phyloP scores from a whole-genome alignment of 2,797 vertebrate species.

The Pteropus rufus region DNA sequence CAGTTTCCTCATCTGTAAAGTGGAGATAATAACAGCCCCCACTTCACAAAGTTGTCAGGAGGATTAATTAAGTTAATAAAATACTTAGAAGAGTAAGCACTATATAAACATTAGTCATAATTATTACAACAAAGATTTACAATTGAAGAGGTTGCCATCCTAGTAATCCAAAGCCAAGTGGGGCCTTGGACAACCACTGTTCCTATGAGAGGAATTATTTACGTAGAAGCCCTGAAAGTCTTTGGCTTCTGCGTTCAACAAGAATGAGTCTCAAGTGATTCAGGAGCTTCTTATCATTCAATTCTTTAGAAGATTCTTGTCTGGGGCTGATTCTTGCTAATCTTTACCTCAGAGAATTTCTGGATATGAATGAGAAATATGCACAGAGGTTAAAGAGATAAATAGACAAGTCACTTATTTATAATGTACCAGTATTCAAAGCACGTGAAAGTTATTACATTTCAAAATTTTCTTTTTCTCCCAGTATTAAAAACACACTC shows the following conservation, averaged over 20 bases:
- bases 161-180: not conserved
- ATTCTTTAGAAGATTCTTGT: not conserved
- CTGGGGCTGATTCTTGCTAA: not conserved
- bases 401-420: not conserved
- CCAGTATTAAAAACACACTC: not conserved
- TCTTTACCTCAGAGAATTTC: not conserved
- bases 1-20: not conserved
- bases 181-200: not conserved
- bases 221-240: not conserved
- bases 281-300: not conserved
- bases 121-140: not conserved
- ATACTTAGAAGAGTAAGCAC: not conserved
- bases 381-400: not conserved
- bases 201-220: not conserved
- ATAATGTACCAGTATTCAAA: constrained; percentile 35
- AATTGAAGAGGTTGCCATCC: not conserved
- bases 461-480: not conserved
- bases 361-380: not conserved
- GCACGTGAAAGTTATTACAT: not conserved
- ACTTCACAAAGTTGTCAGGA: not conserved
- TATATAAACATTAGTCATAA: not conserved
- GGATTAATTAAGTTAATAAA: not conserved
- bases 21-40: not conserved
- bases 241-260: not conserved
- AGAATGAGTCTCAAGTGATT: not conserved